Conservation (phyloP, 2,113 vertebrate species). For the Cebus imitator region DNA sequence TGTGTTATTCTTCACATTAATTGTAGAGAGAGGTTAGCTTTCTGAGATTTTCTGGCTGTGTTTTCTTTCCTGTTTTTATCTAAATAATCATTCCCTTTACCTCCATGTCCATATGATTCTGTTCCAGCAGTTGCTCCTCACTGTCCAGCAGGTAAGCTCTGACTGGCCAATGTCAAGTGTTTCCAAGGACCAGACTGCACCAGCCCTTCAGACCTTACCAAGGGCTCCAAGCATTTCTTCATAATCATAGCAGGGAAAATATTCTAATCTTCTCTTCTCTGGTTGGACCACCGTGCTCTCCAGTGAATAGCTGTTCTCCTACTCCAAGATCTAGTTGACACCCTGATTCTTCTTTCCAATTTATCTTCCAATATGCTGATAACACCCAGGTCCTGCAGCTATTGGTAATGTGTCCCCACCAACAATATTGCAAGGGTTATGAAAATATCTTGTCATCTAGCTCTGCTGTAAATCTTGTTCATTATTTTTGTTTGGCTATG, state of each 20-base stretch:
- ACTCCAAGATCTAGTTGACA: neutral
- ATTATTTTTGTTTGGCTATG: neutral
- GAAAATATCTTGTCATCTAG: neutral
- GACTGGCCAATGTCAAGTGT: accelerated
- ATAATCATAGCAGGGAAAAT: too few species aligned
- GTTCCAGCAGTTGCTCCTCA: neutral
- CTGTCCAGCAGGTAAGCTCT: too few species aligned
- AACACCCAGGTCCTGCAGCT: neutral
- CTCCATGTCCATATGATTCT: neutral
- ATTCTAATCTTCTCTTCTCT: neutral
- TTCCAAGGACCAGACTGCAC: neutral
- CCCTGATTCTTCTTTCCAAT: neutral
- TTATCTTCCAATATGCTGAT: neutral
- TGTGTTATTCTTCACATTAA: neutral
- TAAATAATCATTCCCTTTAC: neutral
- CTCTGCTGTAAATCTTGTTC: neutral
- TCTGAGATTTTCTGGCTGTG: neutral
- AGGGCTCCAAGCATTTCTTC: neutral
- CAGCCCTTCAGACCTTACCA: neutral
- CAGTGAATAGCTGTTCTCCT: neutral
- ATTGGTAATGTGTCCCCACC: accelerated
- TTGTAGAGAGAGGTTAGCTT: neutral
- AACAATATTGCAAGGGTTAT: neutral
- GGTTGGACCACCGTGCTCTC: neutral
- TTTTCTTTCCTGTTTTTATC: neutral